These are phyloP conservation scores for Elegia similella DNA, from an alignment of 2,888 invertebrate genomes.

Conservation along the genomic window DNA sequence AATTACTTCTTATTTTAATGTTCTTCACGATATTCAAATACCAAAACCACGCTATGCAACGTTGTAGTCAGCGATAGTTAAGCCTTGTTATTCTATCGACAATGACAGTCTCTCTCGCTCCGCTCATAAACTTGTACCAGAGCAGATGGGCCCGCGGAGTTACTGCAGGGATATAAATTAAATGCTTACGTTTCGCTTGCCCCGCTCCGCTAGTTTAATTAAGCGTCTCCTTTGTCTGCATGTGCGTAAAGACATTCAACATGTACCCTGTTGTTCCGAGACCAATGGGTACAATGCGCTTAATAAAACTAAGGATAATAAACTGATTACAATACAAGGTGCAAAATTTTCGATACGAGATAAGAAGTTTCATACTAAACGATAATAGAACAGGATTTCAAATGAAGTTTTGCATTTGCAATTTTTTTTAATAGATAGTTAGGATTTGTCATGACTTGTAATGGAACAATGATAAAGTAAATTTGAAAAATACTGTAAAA, in stretches of 20 bases:
- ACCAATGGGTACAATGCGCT: slow-evolving; percentile 44
- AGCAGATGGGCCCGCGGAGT: slow-evolving; percentile 69
- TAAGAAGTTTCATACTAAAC: background rate
- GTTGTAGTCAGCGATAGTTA: no score
- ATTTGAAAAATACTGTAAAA: no score
- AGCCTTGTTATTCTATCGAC: no score
- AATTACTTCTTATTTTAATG: no score
- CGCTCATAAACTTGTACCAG: slow-evolving; percentile 45
- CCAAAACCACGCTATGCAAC: no score
- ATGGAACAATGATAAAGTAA: no score
- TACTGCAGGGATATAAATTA: slow-evolving; percentile 81
- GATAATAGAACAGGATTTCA: no score
- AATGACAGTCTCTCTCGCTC: slow-evolving; percentile 31
- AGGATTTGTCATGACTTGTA: no score
- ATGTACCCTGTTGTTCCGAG: slow-evolving; percentile 60
- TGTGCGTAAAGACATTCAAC: slow-evolving; percentile 73
- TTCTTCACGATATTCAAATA: no score
- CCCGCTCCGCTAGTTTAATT: slow-evolving; percentile 78
- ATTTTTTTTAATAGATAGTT: no score
- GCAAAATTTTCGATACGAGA: background rate
- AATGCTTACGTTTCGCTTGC: slow-evolving; percentile 79
- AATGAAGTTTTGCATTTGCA: no score
- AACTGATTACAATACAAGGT: slow-evolving; percentile 13
- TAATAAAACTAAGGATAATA: slow-evolving; percentile 9
- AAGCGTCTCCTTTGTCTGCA: slow-evolving; percentile 75